Base-by-base conservation (phyloP, 2,797 vertebrate genomes). In the Sibirionetta formosa region DNA sequence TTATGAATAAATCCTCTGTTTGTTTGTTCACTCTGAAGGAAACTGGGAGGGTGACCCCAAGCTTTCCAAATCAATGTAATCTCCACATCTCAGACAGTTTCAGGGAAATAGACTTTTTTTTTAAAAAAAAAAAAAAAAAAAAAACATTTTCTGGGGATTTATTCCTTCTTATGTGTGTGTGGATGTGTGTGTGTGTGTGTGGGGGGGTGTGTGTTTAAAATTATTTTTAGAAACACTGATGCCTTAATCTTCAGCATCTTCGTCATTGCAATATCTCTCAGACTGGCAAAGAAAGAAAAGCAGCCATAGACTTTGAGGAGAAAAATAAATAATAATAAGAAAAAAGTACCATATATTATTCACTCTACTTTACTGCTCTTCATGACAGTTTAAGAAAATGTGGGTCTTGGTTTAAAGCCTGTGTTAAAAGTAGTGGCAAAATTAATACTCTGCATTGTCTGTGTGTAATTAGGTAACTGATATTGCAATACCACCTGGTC, bases 11-110 rank as follows among this genome's bases (percentile, higher is more conserved):
- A 89, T 68, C 40, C 24, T 42, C 36, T 54, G 16, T 77, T 38
- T 93, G 69, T 46, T 94, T 86, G 83, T 76, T 96, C 38, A 24
- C 8, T 54, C 70, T 72, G 31, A 86, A 85, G 82, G n/a, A 69
- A 88, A 18, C 22, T 69, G 46, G 42, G 24, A 61, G 80, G 14
- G 5, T 77, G 44, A 94, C 40, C 70, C 33, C 54, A 80, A 63
- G 27, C 19, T 71, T 69, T 73, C 53, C 38, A 90, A 17, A 42
- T 35, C 66, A 85, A 29, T 71, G 64, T 69, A 77, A 76, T 94
- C 17, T 14, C 33, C 27, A 31, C 44, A 51, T 82, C 66, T 73
- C 70, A 66, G 80, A 61, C 26, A 46, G 29, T 78, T 91, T 64
- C 7, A 53, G 12, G 16, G 16, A 14, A 88, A 51, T 20, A 12